These are phyloP conservation scores for Uloborus diversus DNA, from an alignment of 1,140 invertebrate genomes.

Conservation along the genomic window DNA sequence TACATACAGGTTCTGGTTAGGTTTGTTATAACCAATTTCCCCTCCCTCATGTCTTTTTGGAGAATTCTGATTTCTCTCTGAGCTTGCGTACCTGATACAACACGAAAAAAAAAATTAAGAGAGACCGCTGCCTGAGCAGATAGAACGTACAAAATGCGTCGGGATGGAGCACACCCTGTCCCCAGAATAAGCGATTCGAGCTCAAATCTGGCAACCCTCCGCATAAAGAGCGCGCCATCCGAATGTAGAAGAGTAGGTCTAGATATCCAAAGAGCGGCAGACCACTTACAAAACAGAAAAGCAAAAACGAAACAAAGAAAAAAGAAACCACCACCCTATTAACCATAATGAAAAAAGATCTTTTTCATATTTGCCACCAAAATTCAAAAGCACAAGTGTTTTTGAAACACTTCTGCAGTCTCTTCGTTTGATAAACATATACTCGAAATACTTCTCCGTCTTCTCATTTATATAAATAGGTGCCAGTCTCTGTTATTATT, in stretches of 20 bases:
- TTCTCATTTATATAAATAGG: conserved; percentile 8
- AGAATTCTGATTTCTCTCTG: too few relatives aligned
- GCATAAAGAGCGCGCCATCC: background rate
- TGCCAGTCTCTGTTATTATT: too few relatives aligned
- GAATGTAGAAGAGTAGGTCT: conserved; percentile 4
- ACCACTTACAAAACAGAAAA: conserved; percentile 28
- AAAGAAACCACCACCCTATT: conserved; percentile 11
- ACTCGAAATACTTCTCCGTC: conserved; percentile 11
- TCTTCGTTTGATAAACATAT: conserved; percentile 40
- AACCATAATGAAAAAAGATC: background rate
- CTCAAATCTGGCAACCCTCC: background rate
- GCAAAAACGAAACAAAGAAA: conserved; percentile 13
- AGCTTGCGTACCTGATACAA: too few relatives aligned
- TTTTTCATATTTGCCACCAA: conserved; percentile 45
- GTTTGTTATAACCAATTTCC: too few relatives aligned
- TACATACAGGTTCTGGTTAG: too few relatives aligned
- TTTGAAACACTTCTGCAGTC: conserved; percentile 24
- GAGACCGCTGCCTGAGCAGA: too few relatives aligned
- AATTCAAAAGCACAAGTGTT: conserved; percentile 44
- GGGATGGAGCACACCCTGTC: too few relatives aligned
- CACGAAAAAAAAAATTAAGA: too few relatives aligned
- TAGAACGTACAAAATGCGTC: too few relatives aligned
- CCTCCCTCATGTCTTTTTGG: too few relatives aligned
- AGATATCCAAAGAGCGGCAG: conserved; percentile 17
- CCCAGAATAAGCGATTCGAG: background rate